Percentiles rank a stretch among this genome's conserved stretches.
Conservation (phyloP, 2,113 vertebrate species). For the Chionis minor region DNA sequence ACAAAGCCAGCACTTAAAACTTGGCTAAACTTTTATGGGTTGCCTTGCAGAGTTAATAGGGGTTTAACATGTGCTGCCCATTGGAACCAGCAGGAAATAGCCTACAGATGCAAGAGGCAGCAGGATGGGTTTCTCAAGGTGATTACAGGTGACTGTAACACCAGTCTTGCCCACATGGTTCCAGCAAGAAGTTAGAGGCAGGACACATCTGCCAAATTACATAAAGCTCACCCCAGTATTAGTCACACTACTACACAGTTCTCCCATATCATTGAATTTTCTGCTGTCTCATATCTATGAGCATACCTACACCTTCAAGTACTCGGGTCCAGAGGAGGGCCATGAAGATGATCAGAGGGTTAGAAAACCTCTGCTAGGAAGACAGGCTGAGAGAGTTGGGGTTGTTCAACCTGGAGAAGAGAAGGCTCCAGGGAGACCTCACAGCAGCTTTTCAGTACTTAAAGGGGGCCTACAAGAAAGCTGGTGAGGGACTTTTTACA, state of each 20-base stretch:
- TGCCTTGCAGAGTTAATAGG: background rate
- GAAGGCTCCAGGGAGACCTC: no score
- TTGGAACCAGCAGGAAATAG: background rate
- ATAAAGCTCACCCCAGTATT: background rate
- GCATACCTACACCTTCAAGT: background rate
- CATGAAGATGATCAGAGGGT: no score
- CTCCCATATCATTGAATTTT: background rate
- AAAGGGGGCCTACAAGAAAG: no score
- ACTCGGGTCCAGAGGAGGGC: background rate
- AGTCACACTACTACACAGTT: background rate
- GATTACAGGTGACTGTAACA: background rate
- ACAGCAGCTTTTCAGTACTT: no score
- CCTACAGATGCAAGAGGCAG: background rate
- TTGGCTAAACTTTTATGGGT: background rate
- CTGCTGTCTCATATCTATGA: background rate
- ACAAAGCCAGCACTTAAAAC: background rate
- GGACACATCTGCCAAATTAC: background rate
- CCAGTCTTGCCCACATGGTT: accelerated
- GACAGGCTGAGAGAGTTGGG: no score
- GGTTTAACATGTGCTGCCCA: background rate
- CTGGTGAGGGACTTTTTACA: no score
- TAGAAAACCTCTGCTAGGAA: no score
- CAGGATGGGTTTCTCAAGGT: background rate
- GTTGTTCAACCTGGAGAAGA: no score
- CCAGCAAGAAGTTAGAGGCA: background rate